phyloP scores from a whole-genome alignment of 2,888 invertebrate genomes.

The Eupithecia dodoneata region DNA sequence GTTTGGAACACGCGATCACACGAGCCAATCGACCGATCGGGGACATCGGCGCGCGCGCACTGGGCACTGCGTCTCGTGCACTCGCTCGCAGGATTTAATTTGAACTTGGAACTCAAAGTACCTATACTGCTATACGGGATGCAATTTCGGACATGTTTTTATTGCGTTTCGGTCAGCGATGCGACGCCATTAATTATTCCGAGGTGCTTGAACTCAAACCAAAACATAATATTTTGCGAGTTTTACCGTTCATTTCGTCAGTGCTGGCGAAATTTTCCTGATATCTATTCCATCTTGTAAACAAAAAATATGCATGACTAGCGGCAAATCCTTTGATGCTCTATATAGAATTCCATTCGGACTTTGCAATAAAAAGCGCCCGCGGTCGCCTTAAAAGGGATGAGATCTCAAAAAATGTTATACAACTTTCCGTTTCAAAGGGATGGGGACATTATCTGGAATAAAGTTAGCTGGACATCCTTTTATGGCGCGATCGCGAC shows the following conservation, averaged over 20 bases:
- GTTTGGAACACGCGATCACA: constrained; percentile 60
- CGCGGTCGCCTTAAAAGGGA: constrained; percentile 69
- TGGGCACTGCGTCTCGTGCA: constrained; percentile 65
- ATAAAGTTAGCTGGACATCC: constrained; percentile 82
- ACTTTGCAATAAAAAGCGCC: constrained; percentile 72
- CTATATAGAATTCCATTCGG: constrained; percentile 56
- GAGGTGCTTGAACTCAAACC: constrained; percentile 64
- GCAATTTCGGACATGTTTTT: constrained; percentile 69
- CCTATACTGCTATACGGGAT: constrained; percentile 53
- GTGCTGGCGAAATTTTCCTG: constrained; percentile 21
- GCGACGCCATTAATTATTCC: constrained; percentile 63
- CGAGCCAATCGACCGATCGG: constrained; percentile 67
- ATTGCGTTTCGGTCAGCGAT: constrained; percentile 63
- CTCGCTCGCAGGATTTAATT: constrained; percentile 63
- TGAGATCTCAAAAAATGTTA: constrained; percentile 75
- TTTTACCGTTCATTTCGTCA: constrained; percentile 7
- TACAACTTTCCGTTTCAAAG: constrained; percentile 81
- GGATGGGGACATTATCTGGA: constrained; percentile 75
- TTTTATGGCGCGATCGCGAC: constrained; percentile 75
- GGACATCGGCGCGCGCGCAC: constrained; percentile 74
- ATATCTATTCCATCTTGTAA: constrained; percentile 44
- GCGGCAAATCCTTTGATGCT: constrained; percentile 71
- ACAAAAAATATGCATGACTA: constrained; percentile 61
- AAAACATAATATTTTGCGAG: constrained; percentile 44
- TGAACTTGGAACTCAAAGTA: constrained; percentile 67